A percentile compares a stretch with the other conserved stretches of the same genome.
phyloP scores from a whole-genome alignment of 2,888 invertebrate species.

The Heliconius charithonia region DNA sequence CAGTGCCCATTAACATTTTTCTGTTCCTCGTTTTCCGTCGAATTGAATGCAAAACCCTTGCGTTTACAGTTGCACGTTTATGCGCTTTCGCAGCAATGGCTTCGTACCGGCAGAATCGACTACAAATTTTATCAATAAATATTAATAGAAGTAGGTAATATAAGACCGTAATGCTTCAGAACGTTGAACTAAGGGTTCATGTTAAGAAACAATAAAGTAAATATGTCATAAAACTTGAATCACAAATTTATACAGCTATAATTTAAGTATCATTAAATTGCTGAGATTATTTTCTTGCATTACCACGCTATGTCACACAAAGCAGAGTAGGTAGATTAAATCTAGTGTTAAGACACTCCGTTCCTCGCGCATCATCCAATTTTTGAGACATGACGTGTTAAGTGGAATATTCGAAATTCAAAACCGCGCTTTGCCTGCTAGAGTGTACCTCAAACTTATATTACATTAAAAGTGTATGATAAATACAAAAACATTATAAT shows the following conservation, averaged over 20 bases:
- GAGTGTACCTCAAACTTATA: too few relatives aligned
- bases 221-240: slow-evolving; percentile 3
- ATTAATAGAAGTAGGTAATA: background rate
- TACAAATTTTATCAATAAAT: background rate
- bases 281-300: background rate
- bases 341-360: background rate
- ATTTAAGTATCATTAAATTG: background rate
- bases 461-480: too few relatives aligned
- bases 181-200: slow-evolving; percentile 23
- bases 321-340: background rate
- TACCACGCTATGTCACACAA: background rate
- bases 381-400: background rate
- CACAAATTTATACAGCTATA: background rate
- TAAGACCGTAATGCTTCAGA: background rate
- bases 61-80: too few relatives aligned
- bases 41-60: too few relatives aligned
- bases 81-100: too few relatives aligned
- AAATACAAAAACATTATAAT: too few relatives aligned
- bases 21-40: too few relatives aligned
- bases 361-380: background rate
- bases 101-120: too few relatives aligned
- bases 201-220: slow-evolving; percentile 17
- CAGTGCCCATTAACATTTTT: too few relatives aligned
- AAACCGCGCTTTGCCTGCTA: too few relatives aligned
- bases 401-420: too few relatives aligned